phyloP scores from a whole-genome alignment of 2,888 invertebrate genomes.

The Mactromeris polynyma region DNA sequence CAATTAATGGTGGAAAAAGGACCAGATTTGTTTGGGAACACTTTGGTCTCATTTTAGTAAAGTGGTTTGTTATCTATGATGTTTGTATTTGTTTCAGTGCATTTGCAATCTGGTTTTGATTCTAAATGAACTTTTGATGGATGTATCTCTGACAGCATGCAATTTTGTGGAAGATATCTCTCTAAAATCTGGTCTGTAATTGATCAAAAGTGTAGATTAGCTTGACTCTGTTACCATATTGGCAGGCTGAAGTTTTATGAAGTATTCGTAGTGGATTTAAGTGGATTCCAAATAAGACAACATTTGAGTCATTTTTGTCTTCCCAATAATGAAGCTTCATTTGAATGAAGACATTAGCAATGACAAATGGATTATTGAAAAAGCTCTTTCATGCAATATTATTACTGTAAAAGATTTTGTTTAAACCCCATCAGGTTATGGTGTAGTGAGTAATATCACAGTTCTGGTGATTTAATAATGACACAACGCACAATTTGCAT shows the following conservation, averaged over 20 bases:
- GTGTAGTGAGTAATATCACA: not conserved
- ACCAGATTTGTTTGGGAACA: too few species aligned
- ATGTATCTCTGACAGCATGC: slow-evolving; percentile 8
- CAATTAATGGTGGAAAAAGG: too few species aligned
- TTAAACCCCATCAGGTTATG: not conserved
- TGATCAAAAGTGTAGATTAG: not conserved
- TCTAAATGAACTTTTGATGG: slow-evolving; percentile 12
- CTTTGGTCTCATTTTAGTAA: not conserved
- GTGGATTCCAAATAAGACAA: not conserved
- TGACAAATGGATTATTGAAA: not conserved
- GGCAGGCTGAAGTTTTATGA: not conserved
- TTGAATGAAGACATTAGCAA: not conserved
- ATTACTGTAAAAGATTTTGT: not conserved
- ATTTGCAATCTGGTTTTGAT: slow-evolving; percentile 10
- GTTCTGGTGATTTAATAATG: not conserved
- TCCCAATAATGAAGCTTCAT: too few species aligned
- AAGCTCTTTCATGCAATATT: not conserved
- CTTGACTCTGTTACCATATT: not conserved
- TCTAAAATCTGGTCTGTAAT: not conserved
- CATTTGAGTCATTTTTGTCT: not conserved
- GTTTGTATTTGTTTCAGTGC: not conserved
- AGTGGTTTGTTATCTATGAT: not conserved
- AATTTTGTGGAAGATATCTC: not conserved
- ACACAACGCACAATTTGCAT: not conserved
- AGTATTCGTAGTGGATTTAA: not conserved